Conservation (phyloP, 37 sponge, comb jelly and placozoan genomes). For the Tethya wilhelma region DNA sequence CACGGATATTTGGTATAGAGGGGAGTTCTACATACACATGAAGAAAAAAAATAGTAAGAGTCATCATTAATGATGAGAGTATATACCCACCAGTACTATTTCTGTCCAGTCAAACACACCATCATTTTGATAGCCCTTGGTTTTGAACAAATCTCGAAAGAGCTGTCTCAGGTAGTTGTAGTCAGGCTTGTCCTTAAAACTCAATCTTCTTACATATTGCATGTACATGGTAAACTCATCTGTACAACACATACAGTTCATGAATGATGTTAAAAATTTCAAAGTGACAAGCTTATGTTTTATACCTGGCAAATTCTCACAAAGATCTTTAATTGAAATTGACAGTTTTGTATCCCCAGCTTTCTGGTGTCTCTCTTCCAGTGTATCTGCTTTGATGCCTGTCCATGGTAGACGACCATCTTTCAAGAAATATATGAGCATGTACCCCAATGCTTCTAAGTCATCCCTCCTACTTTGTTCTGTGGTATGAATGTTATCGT, state of each 20-base stretch:
- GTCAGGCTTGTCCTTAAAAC: conserved; percentile 97
- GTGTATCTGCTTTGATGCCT: conserved; percentile 97
- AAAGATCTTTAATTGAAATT: conserved; percentile 97
- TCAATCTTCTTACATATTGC: conserved; percentile 92
- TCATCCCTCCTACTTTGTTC: conserved; percentile 99
- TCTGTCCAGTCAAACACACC: conserved; percentile 98
- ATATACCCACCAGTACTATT: conserved; percentile 85
- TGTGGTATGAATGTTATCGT: conserved; percentile 5
- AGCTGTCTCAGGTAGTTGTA: conserved; percentile 91
- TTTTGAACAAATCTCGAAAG: conserved; percentile 88
- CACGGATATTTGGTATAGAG: too few species aligned
- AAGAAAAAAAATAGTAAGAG: too few species aligned
- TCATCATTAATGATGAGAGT: too few species aligned
- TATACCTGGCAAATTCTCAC: conserved; percentile 92
- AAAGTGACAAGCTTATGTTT: background rate
- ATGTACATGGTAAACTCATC: conserved; percentile 96
- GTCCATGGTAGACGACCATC: conserved; percentile 99
- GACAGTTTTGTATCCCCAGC: conserved; percentile 97
- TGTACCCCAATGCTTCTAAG: conserved; percentile 97
- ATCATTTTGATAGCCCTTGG: conserved; percentile 85
- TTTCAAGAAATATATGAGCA: conserved; percentile 99
- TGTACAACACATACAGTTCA: too few species aligned
- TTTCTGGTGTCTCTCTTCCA: conserved; percentile 98
- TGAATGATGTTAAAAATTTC: too few species aligned
- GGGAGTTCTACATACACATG: too few species aligned